Base-by-base conservation (phyloP, 2,888 invertebrate species). In the Latheticus oryzae region DNA sequence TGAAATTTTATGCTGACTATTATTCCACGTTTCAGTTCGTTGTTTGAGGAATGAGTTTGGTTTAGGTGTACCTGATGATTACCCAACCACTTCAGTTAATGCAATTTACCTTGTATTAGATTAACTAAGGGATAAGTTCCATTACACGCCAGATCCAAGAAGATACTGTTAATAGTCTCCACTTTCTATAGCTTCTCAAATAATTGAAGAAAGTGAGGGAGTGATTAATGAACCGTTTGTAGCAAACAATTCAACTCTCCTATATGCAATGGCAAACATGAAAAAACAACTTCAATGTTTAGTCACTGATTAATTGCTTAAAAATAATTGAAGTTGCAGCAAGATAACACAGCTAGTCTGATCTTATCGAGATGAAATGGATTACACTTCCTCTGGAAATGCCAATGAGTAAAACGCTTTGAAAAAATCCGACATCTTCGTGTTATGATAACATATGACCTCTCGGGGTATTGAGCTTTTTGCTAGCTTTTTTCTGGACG, bases 31-130 rank as follows among this genome's bases (percentile, higher is more conserved):
- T 8, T 30, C 16, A 23, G 21, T 52, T 42, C 42, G 42, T 52
- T 52, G 30, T 32, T 52, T 32, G 8, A 28, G 13, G 30, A 52
- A 52, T 52, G 52, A 52, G 52, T 52, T 52, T 52, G 52, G 42
- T 21, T 28, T 13, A 19, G 40, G 32, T 16, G 19, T 52, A 52
- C 42, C 52, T 32, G 52, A 28, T 52, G 52, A 52, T 52, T 52
- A 42, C 52, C 52, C 42, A 51, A 51, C 40, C 40, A 51, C 40
- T 52, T 33, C 40, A 42, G 42, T 21, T 45, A 53, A 45, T 53
- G 43, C 35, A 53, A 53, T 53, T 45, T 43, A 19, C 43, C 33
- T 24, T 32, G 21, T 43, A 53, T 45, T 53, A 33, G 45, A 53
- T 53, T 53, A 53, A 40, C 23, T 42, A 40, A 52, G 37, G 53